Conservation (phyloP, 2,888 invertebrate species). For the Timema cristinae region DNA sequence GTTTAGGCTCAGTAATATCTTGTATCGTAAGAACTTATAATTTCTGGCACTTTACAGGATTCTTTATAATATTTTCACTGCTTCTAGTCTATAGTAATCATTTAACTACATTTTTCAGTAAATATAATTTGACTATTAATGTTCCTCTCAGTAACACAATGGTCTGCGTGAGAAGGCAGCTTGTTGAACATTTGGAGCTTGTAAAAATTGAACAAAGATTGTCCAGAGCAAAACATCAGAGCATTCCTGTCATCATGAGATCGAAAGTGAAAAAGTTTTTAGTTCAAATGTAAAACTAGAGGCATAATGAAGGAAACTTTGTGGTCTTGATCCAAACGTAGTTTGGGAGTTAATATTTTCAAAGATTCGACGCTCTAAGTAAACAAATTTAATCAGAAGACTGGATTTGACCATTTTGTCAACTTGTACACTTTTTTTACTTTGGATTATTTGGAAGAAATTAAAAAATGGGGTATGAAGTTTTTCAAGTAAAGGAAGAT, state of each 20-base stretch:
- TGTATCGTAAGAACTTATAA: not conserved
- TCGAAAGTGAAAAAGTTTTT: not conserved
- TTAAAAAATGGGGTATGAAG: conserved; percentile 8
- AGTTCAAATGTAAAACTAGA: not conserved
- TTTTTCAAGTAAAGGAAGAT: not conserved
- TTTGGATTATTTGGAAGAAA: not conserved
- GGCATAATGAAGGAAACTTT: not conserved
- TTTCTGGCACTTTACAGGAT: not conserved
- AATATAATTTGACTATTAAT: not conserved
- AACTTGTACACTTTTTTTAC: not conserved
- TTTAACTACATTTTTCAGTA: not conserved
- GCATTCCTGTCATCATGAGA: not conserved
- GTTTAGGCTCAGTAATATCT: not conserved
- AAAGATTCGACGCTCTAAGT: not conserved
- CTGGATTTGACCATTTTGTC: not conserved
- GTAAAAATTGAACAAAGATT: not conserved
- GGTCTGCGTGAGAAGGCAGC: not conserved
- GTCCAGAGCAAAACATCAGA: not conserved
- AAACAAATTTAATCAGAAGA: not conserved
- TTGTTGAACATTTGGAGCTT: no score
- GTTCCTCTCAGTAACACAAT: not conserved
- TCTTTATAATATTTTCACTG: not conserved
- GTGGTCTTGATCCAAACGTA: not conserved
- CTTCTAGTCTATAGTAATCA: not conserved
- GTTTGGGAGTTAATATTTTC: not conserved